Base-by-base conservation (phyloP, 2,888 invertebrate genomes). In the Pandemis corylana region DNA sequence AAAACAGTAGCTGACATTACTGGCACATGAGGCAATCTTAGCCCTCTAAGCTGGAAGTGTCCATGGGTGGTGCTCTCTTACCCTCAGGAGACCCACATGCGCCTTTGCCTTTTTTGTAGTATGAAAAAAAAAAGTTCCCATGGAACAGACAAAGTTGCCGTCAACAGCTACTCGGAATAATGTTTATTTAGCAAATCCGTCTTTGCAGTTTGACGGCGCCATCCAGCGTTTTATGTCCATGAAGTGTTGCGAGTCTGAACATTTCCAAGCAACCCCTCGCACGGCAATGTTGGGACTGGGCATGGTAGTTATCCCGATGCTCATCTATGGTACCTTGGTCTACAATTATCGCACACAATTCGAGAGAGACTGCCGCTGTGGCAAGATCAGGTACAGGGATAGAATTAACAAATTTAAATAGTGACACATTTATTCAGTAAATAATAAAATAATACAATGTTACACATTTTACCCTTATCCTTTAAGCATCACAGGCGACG, bases 161-260 rank as follows among this genome's bases (percentile, higher is more conserved):
- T 5, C 44, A 44, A 9, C 44, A 44, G 44, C 28, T 36, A 36
- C 28, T 36, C 28, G 3, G 4, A 36, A 36, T 36, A 36, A 36
- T 36, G 2, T 36, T 36, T 36, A 36, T n/a, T 56, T n/a, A 56
- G 7, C 53, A 56, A 59, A 59, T 28, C n/a, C 20, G 2, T 78
- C 78, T 71, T 90, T 90, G 64, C 91, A 98, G 98, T 97, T 98
- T 88, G 98, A 98, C 90, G 90, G 96, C 13, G 97, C 96, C 7
- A 80, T 97, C 0, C 96, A 97, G 82, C 95, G 97, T 36, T 97
- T 95, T 83, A 89, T 96, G 80, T 95, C 98, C 0, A 95, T 97
- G 96, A 95, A 95, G 83, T 92, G 91, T 0, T 95, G 93, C 9
- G 90, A 95, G 53, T 94, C 90, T 77, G 96, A 97, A 0, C 91